Evolutionary conservation across 1,140 invertebrate genomes (phyloP).

Genomic region (Drosophila dunni): DNA sequence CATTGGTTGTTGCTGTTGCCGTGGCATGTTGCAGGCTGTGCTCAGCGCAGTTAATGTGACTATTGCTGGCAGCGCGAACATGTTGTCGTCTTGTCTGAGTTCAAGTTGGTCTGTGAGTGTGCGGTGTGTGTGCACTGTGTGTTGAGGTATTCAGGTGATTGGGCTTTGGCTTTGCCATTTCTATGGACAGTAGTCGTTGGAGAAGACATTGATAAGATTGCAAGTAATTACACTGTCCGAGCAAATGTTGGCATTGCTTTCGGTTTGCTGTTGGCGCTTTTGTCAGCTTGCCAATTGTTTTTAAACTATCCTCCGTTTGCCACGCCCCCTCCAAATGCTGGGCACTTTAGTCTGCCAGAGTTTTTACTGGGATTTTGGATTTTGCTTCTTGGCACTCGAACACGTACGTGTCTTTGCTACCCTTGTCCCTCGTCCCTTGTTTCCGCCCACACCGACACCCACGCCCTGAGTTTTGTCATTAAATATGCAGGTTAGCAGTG

Average conservation of each 20-base stretch:
- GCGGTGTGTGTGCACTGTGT: not conserved
- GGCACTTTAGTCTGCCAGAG: constrained; percentile 28
- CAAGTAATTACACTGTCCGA: constrained; percentile 51
- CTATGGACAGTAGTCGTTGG: not conserved
- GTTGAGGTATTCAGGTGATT: not conserved
- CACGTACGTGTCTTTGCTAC: constrained; percentile 56
- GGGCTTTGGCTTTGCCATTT: constrained; percentile 25
- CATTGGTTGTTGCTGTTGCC: constrained; percentile 7
- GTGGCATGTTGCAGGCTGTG: constrained; percentile 26
- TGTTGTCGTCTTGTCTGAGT: constrained; percentile 13
- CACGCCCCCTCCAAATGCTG: not conserved
- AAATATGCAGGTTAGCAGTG: constrained; percentile 84
- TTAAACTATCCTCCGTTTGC: not conserved
- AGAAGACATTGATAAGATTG: constrained; percentile 42
- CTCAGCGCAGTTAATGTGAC: constrained; percentile 9
- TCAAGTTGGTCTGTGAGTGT: not conserved
- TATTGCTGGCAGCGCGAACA: constrained; percentile 26
- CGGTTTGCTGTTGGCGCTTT: constrained; percentile 26
- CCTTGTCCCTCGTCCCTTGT: no score
- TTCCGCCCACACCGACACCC: not conserved
- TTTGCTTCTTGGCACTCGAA: constrained; percentile 71
- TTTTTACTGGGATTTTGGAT: constrained; percentile 19
- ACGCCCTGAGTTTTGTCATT: constrained; percentile 64
- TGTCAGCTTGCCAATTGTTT: constrained; percentile 52
- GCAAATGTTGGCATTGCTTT: constrained; percentile 29